Conservation (phyloP, 2,888 invertebrate species). For the Boloria euphrosyne region DNA sequence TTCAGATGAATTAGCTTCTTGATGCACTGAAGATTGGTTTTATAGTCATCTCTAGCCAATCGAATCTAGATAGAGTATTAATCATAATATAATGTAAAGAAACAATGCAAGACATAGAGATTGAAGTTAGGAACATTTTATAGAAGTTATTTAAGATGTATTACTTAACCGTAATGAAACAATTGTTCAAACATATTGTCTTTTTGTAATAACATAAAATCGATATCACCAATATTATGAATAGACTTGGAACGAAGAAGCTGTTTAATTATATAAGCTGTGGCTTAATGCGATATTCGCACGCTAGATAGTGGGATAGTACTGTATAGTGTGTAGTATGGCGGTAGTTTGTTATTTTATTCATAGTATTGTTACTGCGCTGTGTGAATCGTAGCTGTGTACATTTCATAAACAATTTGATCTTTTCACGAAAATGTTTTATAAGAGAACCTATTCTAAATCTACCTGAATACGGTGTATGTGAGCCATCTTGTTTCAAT, state of each 20-base stretch:
- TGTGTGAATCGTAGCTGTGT: conserved; percentile 4
- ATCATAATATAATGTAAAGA: too few species aligned
- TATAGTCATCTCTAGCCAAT: too few species aligned
- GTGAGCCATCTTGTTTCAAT: neutral
- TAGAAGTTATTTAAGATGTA: too few species aligned
- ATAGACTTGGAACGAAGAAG: neutral
- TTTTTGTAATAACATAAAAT: too few species aligned
- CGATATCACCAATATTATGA: neutral
- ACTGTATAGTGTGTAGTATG: conserved; percentile 8
- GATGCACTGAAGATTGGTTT: too few species aligned
- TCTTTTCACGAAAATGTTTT: conserved; percentile 12
- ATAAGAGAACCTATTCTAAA: conserved; percentile 2
- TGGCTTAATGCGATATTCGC: conserved; percentile 13
- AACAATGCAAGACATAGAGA: too few species aligned
- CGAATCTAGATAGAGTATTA: too few species aligned
- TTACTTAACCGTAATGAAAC: too few species aligned
- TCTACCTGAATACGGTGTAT: neutral
- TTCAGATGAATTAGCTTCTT: too few species aligned
- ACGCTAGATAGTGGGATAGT: conserved; percentile 12
- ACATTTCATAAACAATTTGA: conserved; percentile 14
- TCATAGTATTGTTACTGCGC: conserved; percentile 10
- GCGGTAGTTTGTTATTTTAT: conserved; percentile 21
- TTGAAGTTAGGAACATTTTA: too few species aligned
- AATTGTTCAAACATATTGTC: too few species aligned
- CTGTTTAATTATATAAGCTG: neutral